phyloP scores from a whole-genome alignment of 2,888 invertebrate genomes.

The Bembecia ichneumoniformis region DNA sequence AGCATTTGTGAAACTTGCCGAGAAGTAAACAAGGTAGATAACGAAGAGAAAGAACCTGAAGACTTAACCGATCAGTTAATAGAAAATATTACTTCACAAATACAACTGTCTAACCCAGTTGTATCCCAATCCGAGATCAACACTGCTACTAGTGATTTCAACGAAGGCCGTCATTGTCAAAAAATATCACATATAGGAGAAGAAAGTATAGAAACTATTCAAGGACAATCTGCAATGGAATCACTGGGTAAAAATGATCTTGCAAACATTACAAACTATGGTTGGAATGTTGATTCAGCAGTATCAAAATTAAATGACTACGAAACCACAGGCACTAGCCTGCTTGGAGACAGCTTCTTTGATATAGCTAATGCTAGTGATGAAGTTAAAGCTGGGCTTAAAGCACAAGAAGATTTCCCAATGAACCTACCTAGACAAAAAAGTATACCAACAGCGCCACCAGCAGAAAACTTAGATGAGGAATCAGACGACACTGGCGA shows the following conservation, averaged over 20 bases:
- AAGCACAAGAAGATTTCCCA: conserved; percentile 34
- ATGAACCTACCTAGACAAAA: conserved; percentile 27
- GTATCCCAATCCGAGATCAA: conserved; percentile 28
- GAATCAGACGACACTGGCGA: conserved; percentile 49
- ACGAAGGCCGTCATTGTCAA: conserved; percentile 24
- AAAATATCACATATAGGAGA: conserved; percentile 47
- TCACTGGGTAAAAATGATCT: conserved; percentile 28
- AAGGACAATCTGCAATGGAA: conserved; percentile 40
- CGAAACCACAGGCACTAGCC: conserved; percentile 19
- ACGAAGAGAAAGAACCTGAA: conserved; percentile 33
- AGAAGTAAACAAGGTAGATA: conserved; percentile 32
- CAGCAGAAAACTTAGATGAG: conserved; percentile 36
- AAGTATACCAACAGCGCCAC: conserved; percentile 44
- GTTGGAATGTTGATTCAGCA: conserved; percentile 29
- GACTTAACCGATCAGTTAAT: conserved; percentile 51
- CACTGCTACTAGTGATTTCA: conserved; percentile 17
- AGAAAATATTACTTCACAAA: conserved; percentile 54
- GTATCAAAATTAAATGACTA: background rate
- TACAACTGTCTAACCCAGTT: conserved; percentile 52
- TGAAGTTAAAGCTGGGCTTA: conserved; percentile 48
- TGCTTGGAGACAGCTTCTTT: conserved; percentile 35
- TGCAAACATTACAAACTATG: conserved; percentile 23
- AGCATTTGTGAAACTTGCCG: conserved; percentile 52
- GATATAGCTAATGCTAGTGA: conserved; percentile 43
- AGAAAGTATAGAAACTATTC: conserved; percentile 48